Evolutionary conservation across 2,888 invertebrate species (phyloP).

Genomic region (Epinotia demarniana): DNA sequence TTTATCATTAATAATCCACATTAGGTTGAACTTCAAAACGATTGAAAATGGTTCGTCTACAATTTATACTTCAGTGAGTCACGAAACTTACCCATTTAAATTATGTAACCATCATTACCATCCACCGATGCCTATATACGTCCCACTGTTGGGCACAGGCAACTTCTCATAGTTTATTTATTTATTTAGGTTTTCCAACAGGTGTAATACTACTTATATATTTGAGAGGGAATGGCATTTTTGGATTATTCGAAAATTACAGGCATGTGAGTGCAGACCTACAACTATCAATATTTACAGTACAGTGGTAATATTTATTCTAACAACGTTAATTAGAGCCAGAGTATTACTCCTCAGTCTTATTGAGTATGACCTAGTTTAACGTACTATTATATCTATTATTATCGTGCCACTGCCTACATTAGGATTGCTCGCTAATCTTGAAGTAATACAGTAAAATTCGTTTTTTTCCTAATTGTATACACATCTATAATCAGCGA

Average conservation of each 20-base stretch:
- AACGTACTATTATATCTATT: slow-evolving; percentile 35
- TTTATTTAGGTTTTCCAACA: too few relatives aligned
- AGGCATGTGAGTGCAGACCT: slow-evolving; percentile 16
- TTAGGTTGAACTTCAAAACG: too few relatives aligned
- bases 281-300: slow-evolving; percentile 39
- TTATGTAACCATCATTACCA: too few relatives aligned
- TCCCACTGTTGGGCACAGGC: too few relatives aligned
- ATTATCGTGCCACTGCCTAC: slow-evolving; percentile 41
- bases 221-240: too few relatives aligned
- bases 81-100: too few relatives aligned
- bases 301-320: slow-evolving; percentile 44
- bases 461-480: slow-evolving; percentile 23
- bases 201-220: too few relatives aligned
- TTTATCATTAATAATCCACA: too few relatives aligned
- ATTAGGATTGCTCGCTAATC: slow-evolving; percentile 26
- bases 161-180: too few relatives aligned
- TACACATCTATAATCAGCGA: not conserved
- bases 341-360: slow-evolving; percentile 72
- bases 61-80: too few relatives aligned
- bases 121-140: too few relatives aligned
- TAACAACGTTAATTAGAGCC: slow-evolving; percentile 47
- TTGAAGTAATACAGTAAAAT: slow-evolving; percentile 26
- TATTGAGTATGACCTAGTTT: slow-evolving; percentile 54
- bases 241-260: not conserved
- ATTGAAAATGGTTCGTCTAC: too few relatives aligned